Evolutionary conservation across 2,888 invertebrate species (phyloP), one percentile per base, ranked within the genome.

Genomic region (Tinea semifulvella): DNA sequence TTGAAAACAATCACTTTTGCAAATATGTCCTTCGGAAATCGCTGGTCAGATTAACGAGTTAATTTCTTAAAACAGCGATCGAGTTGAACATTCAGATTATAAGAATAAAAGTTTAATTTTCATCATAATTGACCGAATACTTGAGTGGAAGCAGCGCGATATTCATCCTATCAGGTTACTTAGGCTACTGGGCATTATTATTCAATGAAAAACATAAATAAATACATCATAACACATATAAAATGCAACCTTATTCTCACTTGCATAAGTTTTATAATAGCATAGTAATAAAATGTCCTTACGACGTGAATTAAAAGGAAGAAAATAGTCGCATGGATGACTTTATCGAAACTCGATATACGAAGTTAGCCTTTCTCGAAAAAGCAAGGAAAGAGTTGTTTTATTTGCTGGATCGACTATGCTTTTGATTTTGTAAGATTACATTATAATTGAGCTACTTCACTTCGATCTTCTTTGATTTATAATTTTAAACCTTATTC

Each of bases 301-400:
- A 63, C 55, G 62, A 68, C 65, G 69, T 72, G 64, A 57, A 54
- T 54, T 51, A 54, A 52, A 52, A 50, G 51, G 49, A 61, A 57
- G 71, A 68, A 74, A 73, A 75, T 79, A 75, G 75, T 69, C 80
- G 80, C 74, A 77, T 69, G 69, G 79, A 60, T 80, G 79, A 69
- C 73, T 80, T 80, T 79, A 72, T 75, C 76, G 80, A 74, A 80
- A 80, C 76, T 65, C 63, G 77, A 80, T 77, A 79, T 65, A 69
- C 68, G 40, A 20, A 22, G 76, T 73, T 76, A 64, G 73, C 71
- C 71, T 72, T 73, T 71, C 63, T 72, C 66, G 10, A 77, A 79
- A 80, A 76, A 27, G 65, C 62, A 67, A 69, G 74, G 58, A 60
- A 55, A 67, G 68, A 64, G 68, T 61, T 73, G 74, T 79, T 80